Percentiles rank a stretch among this genome's conserved stretches.
Evolutionary conservation across 2,888 invertebrate species (phyloP).

Genomic region (Carterocephalus palaemon): DNA sequence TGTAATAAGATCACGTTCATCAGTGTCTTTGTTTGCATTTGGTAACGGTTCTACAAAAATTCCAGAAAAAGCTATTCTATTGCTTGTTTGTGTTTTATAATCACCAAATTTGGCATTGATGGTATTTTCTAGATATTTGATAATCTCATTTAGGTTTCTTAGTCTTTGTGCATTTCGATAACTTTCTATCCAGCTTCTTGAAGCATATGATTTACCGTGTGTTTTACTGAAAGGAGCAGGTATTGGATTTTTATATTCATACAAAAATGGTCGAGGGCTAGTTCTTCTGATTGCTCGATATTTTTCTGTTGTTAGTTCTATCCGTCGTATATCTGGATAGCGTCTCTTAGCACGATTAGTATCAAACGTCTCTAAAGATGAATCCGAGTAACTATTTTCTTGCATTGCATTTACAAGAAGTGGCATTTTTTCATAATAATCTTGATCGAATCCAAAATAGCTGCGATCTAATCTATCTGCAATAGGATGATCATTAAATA

Average conservation of each 20-base stretch:
- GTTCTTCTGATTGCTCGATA: constrained; percentile 55
- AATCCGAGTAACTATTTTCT: constrained; percentile 60
- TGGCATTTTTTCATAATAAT: constrained; percentile 71
- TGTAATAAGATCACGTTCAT: constrained; percentile 36
- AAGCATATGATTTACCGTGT: constrained; percentile 54
- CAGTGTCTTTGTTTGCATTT: constrained; percentile 36
- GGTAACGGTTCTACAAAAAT: constrained; percentile 55
- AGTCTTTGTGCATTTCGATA: constrained; percentile 68
- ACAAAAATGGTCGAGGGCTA: constrained; percentile 75
- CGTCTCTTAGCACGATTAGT: constrained; percentile 32
- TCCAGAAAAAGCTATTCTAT: constrained; percentile 64
- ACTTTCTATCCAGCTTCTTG: constrained; percentile 65
- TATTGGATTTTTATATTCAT: constrained; percentile 59
- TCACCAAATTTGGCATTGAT: constrained; percentile 70
- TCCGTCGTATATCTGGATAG: constrained; percentile 27
- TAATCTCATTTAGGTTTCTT: constrained; percentile 65
- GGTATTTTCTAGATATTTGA: constrained; percentile 68
- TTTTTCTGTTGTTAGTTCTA: constrained; percentile 35
- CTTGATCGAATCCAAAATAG: constrained; percentile 68
- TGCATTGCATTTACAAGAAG: constrained; percentile 69
- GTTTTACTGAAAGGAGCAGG: constrained; percentile 64
- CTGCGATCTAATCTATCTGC: constrained; percentile 65
- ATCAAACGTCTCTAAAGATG: constrained; percentile 43
- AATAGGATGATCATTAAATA: constrained; percentile 48
- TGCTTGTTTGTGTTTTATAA: constrained; percentile 47